Percentiles rank a stretch among this genome's conserved stretches.
phyloP scores from a whole-genome alignment of 2,888 invertebrate species.

The Ceriagrion tenellum region DNA sequence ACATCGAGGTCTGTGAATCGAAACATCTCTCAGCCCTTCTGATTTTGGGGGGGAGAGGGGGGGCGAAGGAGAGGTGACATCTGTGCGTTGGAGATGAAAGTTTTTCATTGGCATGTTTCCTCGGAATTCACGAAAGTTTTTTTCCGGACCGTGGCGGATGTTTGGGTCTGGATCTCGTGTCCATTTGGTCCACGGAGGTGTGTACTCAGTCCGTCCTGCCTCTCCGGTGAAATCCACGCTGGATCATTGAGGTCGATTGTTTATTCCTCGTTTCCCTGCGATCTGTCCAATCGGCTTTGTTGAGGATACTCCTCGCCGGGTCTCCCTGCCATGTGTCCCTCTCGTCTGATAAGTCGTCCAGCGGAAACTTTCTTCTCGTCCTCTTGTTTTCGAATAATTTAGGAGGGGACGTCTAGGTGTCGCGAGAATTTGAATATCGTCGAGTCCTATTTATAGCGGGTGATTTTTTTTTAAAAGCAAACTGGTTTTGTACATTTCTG shows the following conservation, averaged over 20 bases:
- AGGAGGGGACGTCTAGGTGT: no score
- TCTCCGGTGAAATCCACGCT: not conserved
- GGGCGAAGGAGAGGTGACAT: no score
- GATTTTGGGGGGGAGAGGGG: no score
- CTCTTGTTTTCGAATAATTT: not conserved
- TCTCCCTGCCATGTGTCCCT: not conserved
- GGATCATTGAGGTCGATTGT: slow-evolving; percentile 8
- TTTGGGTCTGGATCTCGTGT: not conserved
- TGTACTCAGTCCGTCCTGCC: not conserved
- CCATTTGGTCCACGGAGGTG: not conserved
- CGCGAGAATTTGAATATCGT: no score
- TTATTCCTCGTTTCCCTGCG: not conserved
- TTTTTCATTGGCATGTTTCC: not conserved
- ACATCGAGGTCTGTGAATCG: no score
- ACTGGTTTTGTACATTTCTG: no score
- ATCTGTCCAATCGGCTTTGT: not conserved
- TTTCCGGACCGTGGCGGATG: not conserved
- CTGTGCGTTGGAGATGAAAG: not conserved
- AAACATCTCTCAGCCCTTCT: no score
- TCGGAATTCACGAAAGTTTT: not conserved
- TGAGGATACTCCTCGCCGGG: not conserved
- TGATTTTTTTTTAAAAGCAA: no score
- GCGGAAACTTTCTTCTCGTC: not conserved
- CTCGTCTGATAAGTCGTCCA: not conserved
- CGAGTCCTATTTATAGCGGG: no score